A percentile compares a stretch with the other conserved stretches of the same genome.
These are phyloP conservation scores for Arothron firmamentum DNA, from an alignment of 2,113 vertebrate species.

Conservation along the genomic window DNA sequence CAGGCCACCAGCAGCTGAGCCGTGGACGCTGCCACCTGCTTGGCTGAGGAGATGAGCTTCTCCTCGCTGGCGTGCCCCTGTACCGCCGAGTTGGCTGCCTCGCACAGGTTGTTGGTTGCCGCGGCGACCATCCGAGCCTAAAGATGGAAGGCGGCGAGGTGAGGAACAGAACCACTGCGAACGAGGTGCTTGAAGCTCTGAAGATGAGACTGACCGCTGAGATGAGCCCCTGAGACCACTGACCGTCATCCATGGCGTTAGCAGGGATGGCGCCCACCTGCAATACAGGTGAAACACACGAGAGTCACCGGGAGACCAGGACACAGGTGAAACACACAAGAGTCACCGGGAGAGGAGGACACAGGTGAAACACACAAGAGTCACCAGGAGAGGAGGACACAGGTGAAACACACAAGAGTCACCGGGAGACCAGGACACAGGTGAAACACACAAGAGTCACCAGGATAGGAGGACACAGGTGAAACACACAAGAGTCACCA, in stretches of 20 bases:
- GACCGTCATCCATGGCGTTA: slow-evolving; percentile 93
- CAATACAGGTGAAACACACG: not conserved
- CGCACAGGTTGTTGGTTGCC: slow-evolving; percentile 93
- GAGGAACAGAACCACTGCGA: not conserved
- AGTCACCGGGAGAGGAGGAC: no score
- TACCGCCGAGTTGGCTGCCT: slow-evolving; percentile 90
- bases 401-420: no score
- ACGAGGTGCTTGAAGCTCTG: no score
- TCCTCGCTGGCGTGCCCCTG: slow-evolving; percentile 95
- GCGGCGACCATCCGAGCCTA: slow-evolving; percentile 95
- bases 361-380: no score
- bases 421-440: no score
- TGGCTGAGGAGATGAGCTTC: slow-evolving; percentile 94
- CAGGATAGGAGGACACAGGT: no score
- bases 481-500: no score
- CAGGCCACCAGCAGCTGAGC: slow-evolving; percentile 96
- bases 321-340: no score
- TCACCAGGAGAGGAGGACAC: no score
- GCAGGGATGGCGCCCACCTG: slow-evolving; percentile 93
- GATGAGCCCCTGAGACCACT: slow-evolving; percentile 99
- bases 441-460: no score
- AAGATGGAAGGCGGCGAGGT: not conserved
- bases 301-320: no score
- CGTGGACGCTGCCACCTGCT: slow-evolving; percentile 93
- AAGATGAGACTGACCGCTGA: slow-evolving; percentile 85